Evolutionary conservation across 1,140 invertebrate species (phyloP).

Genomic region (Zaprionus capensis): DNA sequence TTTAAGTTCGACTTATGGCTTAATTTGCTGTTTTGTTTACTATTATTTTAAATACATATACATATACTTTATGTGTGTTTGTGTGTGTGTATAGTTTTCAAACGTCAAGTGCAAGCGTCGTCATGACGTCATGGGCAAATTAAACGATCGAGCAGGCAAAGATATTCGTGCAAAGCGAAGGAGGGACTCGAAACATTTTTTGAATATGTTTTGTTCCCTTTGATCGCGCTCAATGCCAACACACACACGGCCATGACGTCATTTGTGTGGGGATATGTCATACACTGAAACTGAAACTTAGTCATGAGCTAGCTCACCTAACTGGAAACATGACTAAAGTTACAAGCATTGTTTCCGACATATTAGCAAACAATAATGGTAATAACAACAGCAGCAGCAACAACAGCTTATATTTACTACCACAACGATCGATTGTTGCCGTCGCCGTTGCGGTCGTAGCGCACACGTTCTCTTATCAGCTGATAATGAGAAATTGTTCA

Average conservation of each 20-base stretch:
- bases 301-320: conserved; percentile 45
- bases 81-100: conserved; percentile 18
- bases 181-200: neutral
- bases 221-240: conserved; percentile 9
- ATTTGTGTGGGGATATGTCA: neutral
- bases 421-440: conserved; percentile 28
- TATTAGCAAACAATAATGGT: conserved; percentile 40
- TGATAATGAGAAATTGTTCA: conserved; percentile 53
- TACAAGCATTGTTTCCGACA: conserved; percentile 48
- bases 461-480: conserved; percentile 29
- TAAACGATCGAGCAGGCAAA: neutral
- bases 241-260: conserved; percentile 18
- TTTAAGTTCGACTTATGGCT: conserved; percentile 20
- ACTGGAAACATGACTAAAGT: conserved; percentile 43
- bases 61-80: neutral
- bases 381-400: conserved; percentile 21
- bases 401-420: neutral
- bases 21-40: conserved; percentile 14
- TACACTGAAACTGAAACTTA: conserved; percentile 18
- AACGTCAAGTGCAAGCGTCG: conserved; percentile 42
- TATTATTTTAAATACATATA: neutral
- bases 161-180: neutral
- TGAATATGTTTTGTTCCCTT: neutral
- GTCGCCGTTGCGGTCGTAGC: neutral
- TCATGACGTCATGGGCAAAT: conserved; percentile 38